A percentile compares a stretch with the other conserved stretches of the same genome.
These are phyloP conservation scores for Archips crataeganus DNA, from an alignment of 2,888 invertebrate species.

Conservation along the genomic window DNA sequence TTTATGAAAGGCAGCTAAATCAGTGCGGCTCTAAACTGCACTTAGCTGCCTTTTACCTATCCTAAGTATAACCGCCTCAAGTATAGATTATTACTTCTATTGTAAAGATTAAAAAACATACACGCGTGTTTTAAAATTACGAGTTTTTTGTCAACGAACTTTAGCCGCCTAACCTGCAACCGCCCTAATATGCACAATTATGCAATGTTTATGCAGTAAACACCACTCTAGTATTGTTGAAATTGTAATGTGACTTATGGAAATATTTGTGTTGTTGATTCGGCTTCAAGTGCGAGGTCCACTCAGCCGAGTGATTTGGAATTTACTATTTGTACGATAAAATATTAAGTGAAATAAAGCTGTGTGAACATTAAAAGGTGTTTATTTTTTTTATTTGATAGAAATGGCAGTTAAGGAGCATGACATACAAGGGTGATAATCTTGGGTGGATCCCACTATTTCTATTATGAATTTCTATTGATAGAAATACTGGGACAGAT, in stretches of 20 bases:
- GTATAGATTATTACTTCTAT: no score
- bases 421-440: no score
- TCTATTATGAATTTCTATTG: no score
- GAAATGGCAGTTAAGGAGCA: background rate
- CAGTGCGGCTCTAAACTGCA: no score
- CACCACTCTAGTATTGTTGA: slow-evolving; percentile 20
- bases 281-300: slow-evolving; percentile 16
- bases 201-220: slow-evolving; percentile 29
- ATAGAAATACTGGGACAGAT: no score
- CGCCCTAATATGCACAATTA: slow-evolving; percentile 24
- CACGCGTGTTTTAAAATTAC: no score
- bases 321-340: slow-evolving; percentile 21
- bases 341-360: slow-evolving; percentile 27
- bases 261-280: slow-evolving; percentile 17
- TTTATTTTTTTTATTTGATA: slow-evolving; percentile 15
- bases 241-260: slow-evolving; percentile 17
- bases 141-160: no score
- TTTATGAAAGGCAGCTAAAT: no score
- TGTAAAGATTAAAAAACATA: no score
- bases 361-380: background rate
- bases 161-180: background rate
- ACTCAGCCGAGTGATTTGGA: slow-evolving; percentile 24
- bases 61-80: no score
- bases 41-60: no score
- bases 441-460: no score